Evolutionary conservation across 2,888 invertebrate genomes (phyloP).

Genomic region (Ashinkailepas kermadecensis): DNA sequence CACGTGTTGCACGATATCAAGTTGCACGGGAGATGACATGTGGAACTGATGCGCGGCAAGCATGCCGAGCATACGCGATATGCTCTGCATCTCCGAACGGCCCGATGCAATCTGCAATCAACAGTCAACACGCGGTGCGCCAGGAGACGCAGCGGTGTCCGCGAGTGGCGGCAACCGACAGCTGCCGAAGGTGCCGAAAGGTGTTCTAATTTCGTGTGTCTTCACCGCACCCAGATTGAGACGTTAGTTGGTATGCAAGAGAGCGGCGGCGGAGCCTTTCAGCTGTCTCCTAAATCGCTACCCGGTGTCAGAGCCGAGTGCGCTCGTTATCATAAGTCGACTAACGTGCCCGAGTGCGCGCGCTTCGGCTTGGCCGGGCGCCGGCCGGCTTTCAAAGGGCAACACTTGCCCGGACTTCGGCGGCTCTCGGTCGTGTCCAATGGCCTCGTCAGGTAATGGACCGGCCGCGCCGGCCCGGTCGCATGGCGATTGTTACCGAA

Average conservation of each 20-base stretch:
- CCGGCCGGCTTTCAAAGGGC: neutral
- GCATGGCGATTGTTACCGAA: too few species aligned
- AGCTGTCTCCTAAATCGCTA: conserved; percentile 9
- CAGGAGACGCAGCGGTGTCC: too few species aligned
- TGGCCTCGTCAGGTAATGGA: too few species aligned
- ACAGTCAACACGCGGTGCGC: too few species aligned
- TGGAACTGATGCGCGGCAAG: neutral
- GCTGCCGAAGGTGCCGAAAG: neutral
- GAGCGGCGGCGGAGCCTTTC: neutral
- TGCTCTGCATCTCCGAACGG: too few species aligned
- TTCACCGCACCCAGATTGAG: neutral
- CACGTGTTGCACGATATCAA: neutral
- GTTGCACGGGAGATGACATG: neutral
- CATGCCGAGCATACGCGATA: too few species aligned
- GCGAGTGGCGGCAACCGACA: too few species aligned
- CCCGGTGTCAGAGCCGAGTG: neutral
- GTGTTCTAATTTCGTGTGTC: neutral
- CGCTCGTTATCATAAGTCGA: conserved; percentile 10
- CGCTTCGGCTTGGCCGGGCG: neutral
- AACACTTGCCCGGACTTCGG: too few species aligned
- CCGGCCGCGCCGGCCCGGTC: too few species aligned
- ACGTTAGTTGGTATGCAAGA: neutral
- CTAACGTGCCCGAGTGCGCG: neutral
- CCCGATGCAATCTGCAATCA: neutral
- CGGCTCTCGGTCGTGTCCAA: too few species aligned